Percentiles rank a stretch among this genome's conserved stretches.
Evolutionary conservation across 2,797 vertebrate species (phyloP).

Genomic region (Phylloscopus collybita): DNA sequence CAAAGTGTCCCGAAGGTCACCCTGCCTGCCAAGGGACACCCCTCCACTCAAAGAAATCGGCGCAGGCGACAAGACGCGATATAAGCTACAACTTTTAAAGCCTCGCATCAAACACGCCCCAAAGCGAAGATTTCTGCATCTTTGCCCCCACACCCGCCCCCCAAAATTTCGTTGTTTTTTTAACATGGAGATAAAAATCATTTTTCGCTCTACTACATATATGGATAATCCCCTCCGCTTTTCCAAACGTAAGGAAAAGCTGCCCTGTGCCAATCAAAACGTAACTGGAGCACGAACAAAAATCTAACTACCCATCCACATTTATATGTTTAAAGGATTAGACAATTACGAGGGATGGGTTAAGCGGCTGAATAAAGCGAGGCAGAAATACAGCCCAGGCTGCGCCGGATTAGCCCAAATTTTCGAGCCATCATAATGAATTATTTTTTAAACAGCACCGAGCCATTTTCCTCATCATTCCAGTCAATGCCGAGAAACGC

Average conservation of each 20-base stretch:
- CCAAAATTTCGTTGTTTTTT: not conserved
- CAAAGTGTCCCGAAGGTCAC: slow-evolving; percentile 71
- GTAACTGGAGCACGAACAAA: slow-evolving; percentile 71
- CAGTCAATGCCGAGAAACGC: slow-evolving; percentile 58
- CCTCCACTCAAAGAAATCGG: not conserved
- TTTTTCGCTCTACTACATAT: slow-evolving; percentile 49
- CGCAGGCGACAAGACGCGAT: not conserved
- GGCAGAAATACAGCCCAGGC: not conserved
- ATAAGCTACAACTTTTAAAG: slow-evolving; percentile 53
- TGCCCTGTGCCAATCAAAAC: slow-evolving; percentile 71
- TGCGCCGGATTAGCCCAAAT: slow-evolving; percentile 44
- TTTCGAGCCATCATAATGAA: slow-evolving; percentile 47
- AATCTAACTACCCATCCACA: slow-evolving; percentile 68
- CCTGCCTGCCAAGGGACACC: slow-evolving; percentile 27
- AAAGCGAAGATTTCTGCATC: not conserved
- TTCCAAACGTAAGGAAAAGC: slow-evolving; percentile 53
- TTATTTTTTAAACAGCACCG: slow-evolving; percentile 45
- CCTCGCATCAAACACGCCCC: not conserved
- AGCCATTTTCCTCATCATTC: slow-evolving; percentile 57
- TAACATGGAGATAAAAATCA: slow-evolving; percentile 37
- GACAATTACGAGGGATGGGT: slow-evolving; percentile 60
- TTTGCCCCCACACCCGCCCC: not conserved
- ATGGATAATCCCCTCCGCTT: slow-evolving; percentile 58
- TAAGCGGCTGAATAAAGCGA: slow-evolving; percentile 30
- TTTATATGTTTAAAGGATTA: slow-evolving; percentile 67